Evolutionary conservation across 2,797 vertebrate species (phyloP), one percentile per base, ranked within the genome.

Genomic region (Malurus leucopterus): DNA sequence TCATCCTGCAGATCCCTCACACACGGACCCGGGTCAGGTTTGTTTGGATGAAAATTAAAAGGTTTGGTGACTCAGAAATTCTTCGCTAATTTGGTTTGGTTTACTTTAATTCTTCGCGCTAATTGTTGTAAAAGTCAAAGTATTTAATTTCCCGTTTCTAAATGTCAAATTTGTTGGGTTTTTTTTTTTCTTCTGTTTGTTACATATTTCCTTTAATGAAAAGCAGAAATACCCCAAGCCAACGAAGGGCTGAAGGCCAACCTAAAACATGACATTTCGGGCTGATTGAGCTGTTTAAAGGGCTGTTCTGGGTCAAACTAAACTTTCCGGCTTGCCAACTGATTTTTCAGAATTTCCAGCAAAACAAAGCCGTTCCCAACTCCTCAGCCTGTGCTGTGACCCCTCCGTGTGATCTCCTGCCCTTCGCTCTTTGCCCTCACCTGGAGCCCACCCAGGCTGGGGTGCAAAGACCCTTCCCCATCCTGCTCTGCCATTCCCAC

Each of bases 151-250:
- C 85, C 71, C 63, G 15, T 72, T 93, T 91, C 87, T 84, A 92
- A 95, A 95, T 94, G 92, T 89, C 89, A 91, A 59, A 84, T 89
- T 93, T 64, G 69, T 43, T 69, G 63, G 15, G n/a, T 3, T 19
- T 5, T 40, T 40, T 63, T 72, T 41, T 65, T 26, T 53, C 36
- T 36, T 50, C 49, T 90, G 92, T 94, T 94, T 94, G 49, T 93
- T 81, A 57, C 94, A 95, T 95, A 93, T 93, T 93, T 93, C 87
- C 83, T 92, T 90, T 94, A 95, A 95, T 95, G 93, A 95, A 93
- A 95, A 94, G 94, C 94, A 95, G 94, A 94, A 91, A 54, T 40
- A 85, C 62, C 79, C 67, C 58, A 54, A 65, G 87, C 91, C 89
- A 87, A 38, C 1, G 5, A 30, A 72, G 13, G 27, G 91, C 87